Conservation (phyloP, 2,113 vertebrate species). For the Urocynchramus pylzowi region DNA sequence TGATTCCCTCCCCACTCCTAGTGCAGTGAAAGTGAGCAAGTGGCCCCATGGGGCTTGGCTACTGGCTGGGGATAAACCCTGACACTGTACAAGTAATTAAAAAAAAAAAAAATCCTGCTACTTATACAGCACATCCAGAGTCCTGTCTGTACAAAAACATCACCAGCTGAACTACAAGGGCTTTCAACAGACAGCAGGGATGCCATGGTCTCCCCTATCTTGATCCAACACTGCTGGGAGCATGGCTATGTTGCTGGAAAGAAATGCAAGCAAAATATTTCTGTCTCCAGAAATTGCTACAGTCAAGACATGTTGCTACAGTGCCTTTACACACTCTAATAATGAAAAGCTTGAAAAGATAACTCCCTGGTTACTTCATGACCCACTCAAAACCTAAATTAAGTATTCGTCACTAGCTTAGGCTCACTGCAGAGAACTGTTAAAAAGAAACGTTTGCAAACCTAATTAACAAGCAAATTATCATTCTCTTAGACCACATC, state of each 20-base stretch:
- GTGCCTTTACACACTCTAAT: background rate
- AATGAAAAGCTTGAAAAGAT: background rate
- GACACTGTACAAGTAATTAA: background rate
- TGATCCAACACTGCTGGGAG: background rate
- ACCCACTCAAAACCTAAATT: slow-evolving; percentile 8
- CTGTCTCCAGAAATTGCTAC: background rate
- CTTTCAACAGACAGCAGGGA: background rate
- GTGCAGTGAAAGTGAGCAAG: accelerated
- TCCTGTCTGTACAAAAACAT: background rate
- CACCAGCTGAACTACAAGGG: background rate
- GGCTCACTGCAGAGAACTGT: background rate
- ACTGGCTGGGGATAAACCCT: background rate
- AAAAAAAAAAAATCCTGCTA: background rate
- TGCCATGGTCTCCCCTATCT: background rate
- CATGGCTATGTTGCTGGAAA: background rate
- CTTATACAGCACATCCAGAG: background rate
- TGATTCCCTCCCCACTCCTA: background rate
- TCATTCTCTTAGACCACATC: background rate
- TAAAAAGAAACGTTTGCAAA: slow-evolving; percentile 25
- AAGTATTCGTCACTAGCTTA: background rate
- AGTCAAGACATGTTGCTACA: background rate
- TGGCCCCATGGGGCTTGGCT: background rate
- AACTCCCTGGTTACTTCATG: background rate
- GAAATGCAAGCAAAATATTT: background rate
- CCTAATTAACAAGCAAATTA: slow-evolving; percentile 24